phyloP scores from a whole-genome alignment of 2,888 invertebrate species.

The Agrochola circellaris region DNA sequence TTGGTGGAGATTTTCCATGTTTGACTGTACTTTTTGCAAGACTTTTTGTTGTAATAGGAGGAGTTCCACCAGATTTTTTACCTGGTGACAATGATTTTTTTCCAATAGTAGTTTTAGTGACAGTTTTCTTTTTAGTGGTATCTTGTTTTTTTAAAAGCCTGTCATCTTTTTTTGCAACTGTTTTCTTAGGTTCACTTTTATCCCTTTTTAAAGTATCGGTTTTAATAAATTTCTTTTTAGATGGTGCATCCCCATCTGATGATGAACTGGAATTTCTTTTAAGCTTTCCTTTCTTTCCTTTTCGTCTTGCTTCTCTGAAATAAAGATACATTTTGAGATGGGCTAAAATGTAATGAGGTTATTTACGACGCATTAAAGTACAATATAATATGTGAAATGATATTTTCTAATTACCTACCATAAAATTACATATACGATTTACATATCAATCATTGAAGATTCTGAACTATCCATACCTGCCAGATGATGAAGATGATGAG shows the following conservation, averaged over 20 bases:
- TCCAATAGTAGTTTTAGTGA: slow-evolving; percentile 80
- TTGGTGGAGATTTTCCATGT: slow-evolving; percentile 87
- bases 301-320: slow-evolving; percentile 88
- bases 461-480: slow-evolving; percentile 75
- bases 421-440: background rate
- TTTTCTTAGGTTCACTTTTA: slow-evolving; percentile 87
- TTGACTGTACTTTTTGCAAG: slow-evolving; percentile 82
- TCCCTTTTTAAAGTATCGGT: slow-evolving; percentile 82
- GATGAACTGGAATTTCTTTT: slow-evolving; percentile 92
- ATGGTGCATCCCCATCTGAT: slow-evolving; percentile 91
- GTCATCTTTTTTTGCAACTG: slow-evolving; percentile 84
- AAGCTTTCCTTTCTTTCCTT: slow-evolving; percentile 88
- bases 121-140: slow-evolving; percentile 79
- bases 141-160: slow-evolving; percentile 84
- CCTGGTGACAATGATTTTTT: slow-evolving; percentile 89
- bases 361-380: background rate
- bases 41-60: slow-evolving; percentile 87
- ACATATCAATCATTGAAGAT: background rate
- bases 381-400: background rate
- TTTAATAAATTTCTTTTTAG: slow-evolving; percentile 90
- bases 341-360: background rate
- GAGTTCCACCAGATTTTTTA: slow-evolving; percentile 89
- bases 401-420: background rate
- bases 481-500: slow-evolving; percentile 91
- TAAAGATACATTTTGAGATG: slow-evolving; percentile 15